Base-by-base conservation (phyloP, 1,140 invertebrate genomes). In the Meloidogyne chitwoodi region DNA sequence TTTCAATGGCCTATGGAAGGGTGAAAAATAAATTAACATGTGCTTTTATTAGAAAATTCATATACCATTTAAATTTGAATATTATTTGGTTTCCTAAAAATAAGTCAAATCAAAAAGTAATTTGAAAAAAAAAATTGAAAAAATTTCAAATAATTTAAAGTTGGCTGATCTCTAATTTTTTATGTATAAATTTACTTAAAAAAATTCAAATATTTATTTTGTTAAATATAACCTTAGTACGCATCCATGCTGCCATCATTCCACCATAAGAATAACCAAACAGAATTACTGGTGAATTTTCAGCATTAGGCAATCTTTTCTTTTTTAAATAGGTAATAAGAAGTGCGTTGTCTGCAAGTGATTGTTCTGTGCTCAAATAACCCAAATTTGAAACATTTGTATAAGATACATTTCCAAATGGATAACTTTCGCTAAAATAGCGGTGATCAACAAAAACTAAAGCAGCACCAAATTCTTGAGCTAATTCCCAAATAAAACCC, bases 401-500 rank as follows among this genome's bases (percentile, higher is more conserved):
- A 69, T 90, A 92, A 0, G 92, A 93, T 56, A 91, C 90, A 79
- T 93, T 92, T 4, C 93, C 93, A 89, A 92, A 95, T 0, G 95
- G 95, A 87, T 94, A 84, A 6, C 94, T 94, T 81, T 91, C 88
- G 16, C 95, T 95, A 88, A 98, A 98, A 87, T 95, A 98, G 77
- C 95, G 91, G 87, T 96, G 96, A 86, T 98, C 96, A 65, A 93
- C 94, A 89, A 98, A 98, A 8, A 98, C 90, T 2, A 98, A 81
- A 74, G 93, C 87, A 1, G 95, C 95, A 48, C 90, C 89, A 83
- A 93, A 94, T 83, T 92, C 88, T 16, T 90, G 88, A 0, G 94
- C 95, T 74, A 92, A 91, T 69, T 98, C 94, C 93, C 93, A 98
- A 89, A 98, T 92, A 84, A 97, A 94, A 66, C 95, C 95, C 91